Evolutionary conservation across 2,113 vertebrate genomes (phyloP), one percentile per base, ranked within the genome.

Genomic region (Phyllopteryx taeniolatus): DNA sequence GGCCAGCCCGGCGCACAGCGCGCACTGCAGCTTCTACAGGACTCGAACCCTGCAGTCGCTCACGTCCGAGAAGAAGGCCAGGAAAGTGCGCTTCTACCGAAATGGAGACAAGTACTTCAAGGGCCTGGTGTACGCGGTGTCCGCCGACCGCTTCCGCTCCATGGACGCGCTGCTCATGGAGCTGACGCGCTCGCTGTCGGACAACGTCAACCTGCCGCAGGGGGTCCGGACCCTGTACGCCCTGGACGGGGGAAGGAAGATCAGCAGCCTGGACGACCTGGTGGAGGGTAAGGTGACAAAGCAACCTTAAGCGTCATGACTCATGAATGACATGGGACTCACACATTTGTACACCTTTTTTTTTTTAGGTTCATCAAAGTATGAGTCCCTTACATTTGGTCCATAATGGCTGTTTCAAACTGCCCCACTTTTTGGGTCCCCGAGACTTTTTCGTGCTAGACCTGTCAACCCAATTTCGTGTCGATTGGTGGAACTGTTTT

Each of bases 91-190:
- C 2, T 99, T 99, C 84, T 99, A 98, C 88, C 93, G 96, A 71
- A 99, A 99, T 14, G 98, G 98, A 13, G 98, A 99, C 93, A 94
- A 93, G 75, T 99, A 99, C 87, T 99, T 99, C 85, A 97, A 95
- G 85, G 98, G 98, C 70, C 85, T 99, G 89, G 94, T 96, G 77
- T 99, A 96, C 2, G 97, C 98, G 8, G 95, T 99, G 84, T 98
- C 98, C 64, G 76, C 74, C 2, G 97, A 99, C 90, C 94, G 97
- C 17, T 97, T 99, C 89, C 90, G 97, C 56, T 98, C 98, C 56
- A 92, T 99, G 79, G 98, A 98, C 1, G 96, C 96, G 0, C 92
- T 99, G 80, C 96, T 99, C 42, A 91, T 91, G 79, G 98, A 99
- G 89, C 96, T 99, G 73, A 99, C 98, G 19, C 91, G 96, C 0